These are phyloP conservation scores for Scrobipalpa costella DNA, from an alignment of 2,888 invertebrate genomes.

Conservation along the genomic window DNA sequence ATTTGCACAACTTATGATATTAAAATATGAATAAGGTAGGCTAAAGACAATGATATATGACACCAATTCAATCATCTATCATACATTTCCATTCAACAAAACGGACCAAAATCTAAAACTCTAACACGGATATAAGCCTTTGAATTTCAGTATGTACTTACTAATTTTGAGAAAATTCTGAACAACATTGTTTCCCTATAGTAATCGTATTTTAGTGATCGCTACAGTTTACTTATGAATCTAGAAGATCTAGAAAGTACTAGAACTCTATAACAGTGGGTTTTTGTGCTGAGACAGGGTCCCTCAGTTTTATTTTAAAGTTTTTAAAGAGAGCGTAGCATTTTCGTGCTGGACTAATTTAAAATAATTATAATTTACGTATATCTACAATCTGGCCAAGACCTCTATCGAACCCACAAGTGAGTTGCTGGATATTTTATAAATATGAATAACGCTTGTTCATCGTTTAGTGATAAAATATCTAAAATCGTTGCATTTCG, in stretches of 20 bases:
- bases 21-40: slow-evolving; percentile 19
- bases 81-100: neutral
- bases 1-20: slow-evolving; percentile 56
- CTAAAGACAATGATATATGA: neutral
- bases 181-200: slow-evolving; percentile 28
- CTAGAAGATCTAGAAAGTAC: slow-evolving; percentile 36
- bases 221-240: slow-evolving; percentile 37
- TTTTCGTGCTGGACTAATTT: slow-evolving; percentile 35
- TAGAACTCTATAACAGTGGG: slow-evolving; percentile 38
- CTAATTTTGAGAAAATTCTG: slow-evolving; percentile 19
- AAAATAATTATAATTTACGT: too few species aligned
- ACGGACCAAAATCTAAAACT: too few species aligned
- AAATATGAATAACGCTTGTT: too few species aligned
- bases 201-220: slow-evolving; percentile 32
- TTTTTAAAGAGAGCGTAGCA: slow-evolving; percentile 17
- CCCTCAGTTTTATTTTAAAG: slow-evolving; percentile 51
- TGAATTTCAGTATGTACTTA: slow-evolving; percentile 23
- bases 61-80: neutral
- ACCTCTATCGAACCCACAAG: too few species aligned
- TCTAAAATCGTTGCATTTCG: too few species aligned
- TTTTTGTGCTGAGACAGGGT: slow-evolving; percentile 69
- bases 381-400: too few species aligned
- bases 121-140: too few species aligned
- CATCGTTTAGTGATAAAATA: too few species aligned
- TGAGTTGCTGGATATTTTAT: too few species aligned